Evolutionary conservation across 2,113 vertebrate species (phyloP).

Genomic region (Cephalopholis sonnerati): DNA sequence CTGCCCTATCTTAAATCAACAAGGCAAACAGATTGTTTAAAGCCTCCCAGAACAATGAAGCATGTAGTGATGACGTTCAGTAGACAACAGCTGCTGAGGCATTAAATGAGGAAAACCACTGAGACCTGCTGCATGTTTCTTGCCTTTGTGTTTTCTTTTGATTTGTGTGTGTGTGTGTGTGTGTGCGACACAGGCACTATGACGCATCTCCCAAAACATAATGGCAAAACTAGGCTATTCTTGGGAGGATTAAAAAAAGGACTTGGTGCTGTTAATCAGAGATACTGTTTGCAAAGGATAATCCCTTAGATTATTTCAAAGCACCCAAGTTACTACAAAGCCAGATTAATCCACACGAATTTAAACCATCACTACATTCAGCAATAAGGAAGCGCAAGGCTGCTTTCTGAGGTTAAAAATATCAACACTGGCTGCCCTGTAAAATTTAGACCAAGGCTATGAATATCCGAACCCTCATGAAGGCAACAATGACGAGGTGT

Average conservation of each 20-base stretch:
- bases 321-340: slow-evolving; percentile 63
- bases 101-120: slow-evolving; percentile 22
- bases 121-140: slow-evolving; percentile 28
- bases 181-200: not conserved
- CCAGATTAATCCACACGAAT: slow-evolving; percentile 65
- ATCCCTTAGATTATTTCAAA: slow-evolving; percentile 78
- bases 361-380: slow-evolving; percentile 42
- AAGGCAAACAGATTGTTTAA: slow-evolving; percentile 3
- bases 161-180: not conserved
- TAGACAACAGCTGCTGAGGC: slow-evolving; percentile 30
- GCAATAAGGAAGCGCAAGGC: slow-evolving; percentile 1
- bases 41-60: not conserved
- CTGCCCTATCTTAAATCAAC: slow-evolving; percentile 11
- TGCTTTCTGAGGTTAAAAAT: slow-evolving; percentile 45
- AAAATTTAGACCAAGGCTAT: slow-evolving; percentile 38
- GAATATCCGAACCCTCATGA: slow-evolving; percentile 21
- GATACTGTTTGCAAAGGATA: slow-evolving; percentile 69
- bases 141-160: slow-evolving; percentile 29
- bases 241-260: slow-evolving; percentile 43
- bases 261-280: slow-evolving; percentile 64
- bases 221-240: slow-evolving; percentile 51
- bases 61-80: slow-evolving; percentile 16
- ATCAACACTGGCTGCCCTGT: slow-evolving; percentile 19
- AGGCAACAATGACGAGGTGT: not conserved
- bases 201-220: slow-evolving; percentile 43